Base-by-base conservation (phyloP, 2,888 invertebrate species). In the Tyria jacobaeae region DNA sequence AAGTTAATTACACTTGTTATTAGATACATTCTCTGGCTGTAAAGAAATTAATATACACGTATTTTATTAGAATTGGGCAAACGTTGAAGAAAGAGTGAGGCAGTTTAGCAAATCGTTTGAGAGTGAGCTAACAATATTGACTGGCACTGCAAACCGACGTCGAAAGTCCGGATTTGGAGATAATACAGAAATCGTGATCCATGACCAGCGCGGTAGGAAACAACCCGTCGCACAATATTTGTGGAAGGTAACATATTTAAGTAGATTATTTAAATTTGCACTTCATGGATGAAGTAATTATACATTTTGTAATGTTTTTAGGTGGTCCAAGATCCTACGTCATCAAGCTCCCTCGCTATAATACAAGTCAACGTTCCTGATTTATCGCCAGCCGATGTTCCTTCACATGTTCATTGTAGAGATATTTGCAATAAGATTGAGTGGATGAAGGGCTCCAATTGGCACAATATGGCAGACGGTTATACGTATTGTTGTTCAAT, bases 321-420 rank as follows among this genome's bases (percentile, higher is more conserved):
- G 90, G 83, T 90, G 6, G 72, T 91, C 1, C 82, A 85, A 79
- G 81, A 87, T 58, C 74, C 71, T 1, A 37, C 15, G 14, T 71
- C 78, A 0, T 34, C 58, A 4, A 60, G 80, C 9, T 85, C 88
- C 0, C 51, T 91, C 0, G 90, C 85, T 0, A 84, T 91, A 15
- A 70, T 91, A 9, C 88, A 90, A 65, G 64, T 90, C 1, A 90
- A 90, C 60, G 70, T 85, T 34, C 89, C 89, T 0, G 82, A 86
- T 17, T 57, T 89, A 41, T 66, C 61, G 0, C 7, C 48, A 9
- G 3, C 50, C 0, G 78, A 86, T 0, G 80, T 71, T 0, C 3
- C 12, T 0, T 15, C 48, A 0, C 68, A 84, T n/a, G 66, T 82
- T 4, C 71, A 75, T 0, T 91, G 91, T 62, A 56, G 10, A 1